Conservation (phyloP, 2,888 invertebrate genomes). For the Drosophila macrospina region DNA sequence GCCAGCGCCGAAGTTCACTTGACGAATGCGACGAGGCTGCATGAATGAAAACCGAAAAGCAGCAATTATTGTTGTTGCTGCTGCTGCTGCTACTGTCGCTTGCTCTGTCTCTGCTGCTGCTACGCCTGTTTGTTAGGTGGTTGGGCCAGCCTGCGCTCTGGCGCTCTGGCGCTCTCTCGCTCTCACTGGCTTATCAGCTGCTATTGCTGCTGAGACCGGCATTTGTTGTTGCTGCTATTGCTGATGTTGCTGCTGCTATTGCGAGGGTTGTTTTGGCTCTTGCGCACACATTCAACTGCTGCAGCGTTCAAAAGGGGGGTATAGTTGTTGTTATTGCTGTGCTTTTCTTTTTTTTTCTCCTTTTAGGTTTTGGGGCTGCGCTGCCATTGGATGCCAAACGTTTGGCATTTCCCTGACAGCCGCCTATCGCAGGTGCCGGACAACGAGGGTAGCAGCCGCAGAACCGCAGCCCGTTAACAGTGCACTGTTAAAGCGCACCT, state of each 20-base stretch:
- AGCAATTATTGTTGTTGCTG: constrained; percentile 31
- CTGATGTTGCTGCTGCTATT: constrained; percentile 31
- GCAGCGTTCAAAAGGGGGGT: constrained; percentile 5
- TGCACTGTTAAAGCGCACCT: constrained; percentile 58
- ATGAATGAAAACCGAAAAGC: constrained; percentile 64
- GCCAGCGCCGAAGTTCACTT: constrained; percentile 82
- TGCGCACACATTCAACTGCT: constrained; percentile 64
- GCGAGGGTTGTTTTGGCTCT: constrained; percentile 73
- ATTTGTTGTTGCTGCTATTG: constrained; percentile 36
- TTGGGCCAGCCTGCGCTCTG: constrained; percentile 24
- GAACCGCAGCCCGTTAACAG: constrained; percentile 44
- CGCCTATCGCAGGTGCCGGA: constrained; percentile 79
- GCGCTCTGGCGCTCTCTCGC: constrained; percentile 49
- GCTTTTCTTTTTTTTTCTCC: constrained; percentile 15
- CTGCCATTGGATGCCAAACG: constrained; percentile 65
- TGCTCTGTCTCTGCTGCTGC: constrained; percentile 18
- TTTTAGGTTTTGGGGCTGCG: constrained; percentile 56
- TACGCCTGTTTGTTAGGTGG: constrained; percentile 51
- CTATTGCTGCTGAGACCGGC: constrained; percentile 66
- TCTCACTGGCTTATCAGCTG: constrained; percentile 56
- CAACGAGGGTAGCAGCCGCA: constrained; percentile 62
- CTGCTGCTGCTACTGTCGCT: constrained; percentile 23
- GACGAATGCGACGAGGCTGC: constrained; percentile 72
- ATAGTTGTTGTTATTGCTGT: constrained; percentile 37
- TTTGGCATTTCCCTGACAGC: constrained; percentile 56